phyloP scores from a whole-genome alignment of 2,113 vertebrate genomes.

The Muscicapa adusta region DNA sequence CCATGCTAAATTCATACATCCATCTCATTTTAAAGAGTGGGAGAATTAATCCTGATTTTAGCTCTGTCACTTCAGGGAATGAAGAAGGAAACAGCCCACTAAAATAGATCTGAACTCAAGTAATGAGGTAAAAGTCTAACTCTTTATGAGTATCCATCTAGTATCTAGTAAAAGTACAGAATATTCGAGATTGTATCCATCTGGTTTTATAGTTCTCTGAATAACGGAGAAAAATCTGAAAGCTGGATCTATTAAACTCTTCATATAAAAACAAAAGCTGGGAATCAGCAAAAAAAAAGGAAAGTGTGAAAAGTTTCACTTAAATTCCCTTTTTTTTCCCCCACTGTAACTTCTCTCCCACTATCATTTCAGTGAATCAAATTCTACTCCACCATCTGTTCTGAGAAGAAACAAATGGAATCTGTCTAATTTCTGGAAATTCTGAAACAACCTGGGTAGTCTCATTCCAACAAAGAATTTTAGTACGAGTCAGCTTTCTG shows the following conservation, averaged over 20 bases:
- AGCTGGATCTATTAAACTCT: conserved; percentile 17
- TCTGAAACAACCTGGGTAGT: conserved; percentile 27
- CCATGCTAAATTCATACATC: conserved; percentile 19
- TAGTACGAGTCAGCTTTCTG: background rate
- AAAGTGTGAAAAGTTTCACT: conserved; percentile 46
- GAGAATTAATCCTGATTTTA: conserved; percentile 45
- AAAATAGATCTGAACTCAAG: conserved; percentile 26
- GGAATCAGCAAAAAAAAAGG: background rate
- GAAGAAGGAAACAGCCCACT: conserved; percentile 5
- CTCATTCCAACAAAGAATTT: background rate
- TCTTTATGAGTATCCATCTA: conserved; percentile 6
- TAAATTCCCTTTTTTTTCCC: background rate
- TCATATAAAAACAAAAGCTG: conserved; percentile 38
- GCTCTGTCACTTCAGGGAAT: background rate
- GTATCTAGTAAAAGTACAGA: background rate
- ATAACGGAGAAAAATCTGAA: conserved; percentile 19
- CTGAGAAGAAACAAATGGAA: conserved; percentile 35
- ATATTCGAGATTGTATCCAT: conserved; percentile 8
- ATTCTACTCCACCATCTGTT: conserved; percentile 54
- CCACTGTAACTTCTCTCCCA: conserved; percentile 14
- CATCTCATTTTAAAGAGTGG: conserved; percentile 1
- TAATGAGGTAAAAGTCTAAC: background rate
- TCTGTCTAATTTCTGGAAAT: conserved; percentile 26
- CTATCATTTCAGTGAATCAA: conserved; percentile 34
- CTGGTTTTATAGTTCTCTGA: background rate